A percentile compares a stretch with the other conserved stretches of the same genome.
phyloP scores from a whole-genome alignment of 2,113 vertebrate species.

The Ctenodactylus gundi region DNA sequence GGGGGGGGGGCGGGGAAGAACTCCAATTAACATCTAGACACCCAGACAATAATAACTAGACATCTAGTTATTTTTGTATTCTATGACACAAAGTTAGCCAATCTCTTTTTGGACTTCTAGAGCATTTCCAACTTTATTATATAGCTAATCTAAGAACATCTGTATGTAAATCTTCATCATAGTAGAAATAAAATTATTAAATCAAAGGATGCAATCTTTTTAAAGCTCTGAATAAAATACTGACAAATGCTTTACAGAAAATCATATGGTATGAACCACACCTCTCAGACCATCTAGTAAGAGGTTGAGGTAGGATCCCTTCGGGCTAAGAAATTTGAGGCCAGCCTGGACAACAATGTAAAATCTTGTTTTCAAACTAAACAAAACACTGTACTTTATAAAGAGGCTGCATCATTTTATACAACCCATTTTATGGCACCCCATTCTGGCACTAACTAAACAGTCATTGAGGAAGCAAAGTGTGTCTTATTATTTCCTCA shows the following conservation, averaged over 20 bases:
- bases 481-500: neutral
- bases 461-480: neutral
- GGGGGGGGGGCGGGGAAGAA: no score
- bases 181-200: neutral
- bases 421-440: neutral
- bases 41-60: no score
- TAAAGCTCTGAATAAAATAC: neutral
- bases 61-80: neutral
- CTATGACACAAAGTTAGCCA: neutral
- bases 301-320: neutral
- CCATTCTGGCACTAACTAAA: neutral
- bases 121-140: neutral
- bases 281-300: neutral
- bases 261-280: neutral
- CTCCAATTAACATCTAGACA: no score
- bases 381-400: neutral
- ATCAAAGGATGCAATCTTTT: slow-evolving; percentile 1
- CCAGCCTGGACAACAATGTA: neutral
- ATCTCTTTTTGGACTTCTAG: neutral
- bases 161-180: neutral
- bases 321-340: neutral
- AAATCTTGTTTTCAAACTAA: neutral
- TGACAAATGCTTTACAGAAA: neutral
- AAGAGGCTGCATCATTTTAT: neutral
- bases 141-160: neutral